Base-by-base conservation (phyloP, 2,888 invertebrate species). In the Gymnoscelis rufifasciata region DNA sequence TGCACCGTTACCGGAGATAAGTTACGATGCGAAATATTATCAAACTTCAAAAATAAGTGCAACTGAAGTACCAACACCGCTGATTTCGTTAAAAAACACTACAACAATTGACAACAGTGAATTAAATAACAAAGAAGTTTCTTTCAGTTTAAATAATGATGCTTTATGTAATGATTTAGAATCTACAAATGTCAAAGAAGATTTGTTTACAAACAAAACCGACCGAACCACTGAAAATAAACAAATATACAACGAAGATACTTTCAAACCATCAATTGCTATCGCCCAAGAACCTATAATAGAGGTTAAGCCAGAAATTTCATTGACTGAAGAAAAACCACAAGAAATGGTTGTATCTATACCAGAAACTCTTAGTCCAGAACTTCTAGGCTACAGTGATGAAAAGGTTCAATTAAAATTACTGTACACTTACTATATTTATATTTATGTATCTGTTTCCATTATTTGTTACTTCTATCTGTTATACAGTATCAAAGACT, bases 361-460 rank as follows among this genome's bases (percentile, higher is more conserved):
- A 43, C 75, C 74, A 69, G 76, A 74, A 48, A 59, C 66, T 53
- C 56, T 56, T 47, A 66, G 56, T 44, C 75, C 74, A 69, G 76
- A 74, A 48, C 59, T 66, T 53, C 56, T 56, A 47, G 66, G 56
- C 63, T 66, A 61, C 64, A 66, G 75, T 57, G 62, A 71, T 57
- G 69, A 81, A 68, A 78, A 86, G 87, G 86, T 86, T 71, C 70
- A 80, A 74, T 70, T 79, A 68, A 82, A 80, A 75, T 80, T 79
- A 80, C 69, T 83, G 71, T 83, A 73, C 71, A 74, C 69, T 76
- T 79, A 75, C 65, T 83, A 82, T 76, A 62, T 79, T 52, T 79
- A 68, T 74, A 71, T 82, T 60, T 81, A 74, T 71, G 67, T 79
- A 64, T 79, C 65, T 74, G 76, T 82, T 71, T 80, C 74, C 63